Conservation (phyloP, 2,888 invertebrate genomes). For the Ophion ventricosus region DNA sequence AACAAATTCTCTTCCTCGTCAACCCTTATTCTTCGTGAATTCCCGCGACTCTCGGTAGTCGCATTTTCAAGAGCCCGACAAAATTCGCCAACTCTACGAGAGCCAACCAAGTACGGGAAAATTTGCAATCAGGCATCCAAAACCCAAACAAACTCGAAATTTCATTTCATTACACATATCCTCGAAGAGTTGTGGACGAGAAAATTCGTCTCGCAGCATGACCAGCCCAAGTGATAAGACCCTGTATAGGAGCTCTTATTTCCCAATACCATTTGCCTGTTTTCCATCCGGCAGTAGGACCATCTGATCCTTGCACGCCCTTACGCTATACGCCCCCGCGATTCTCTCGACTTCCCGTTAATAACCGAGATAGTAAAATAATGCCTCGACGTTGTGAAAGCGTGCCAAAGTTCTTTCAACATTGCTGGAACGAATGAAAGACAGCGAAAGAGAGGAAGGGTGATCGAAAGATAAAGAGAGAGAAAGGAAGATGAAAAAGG, state of each 20-base stretch:
- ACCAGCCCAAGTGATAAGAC: no score
- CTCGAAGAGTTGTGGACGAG: not conserved
- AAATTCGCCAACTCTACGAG: no score
- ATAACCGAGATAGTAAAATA: slow-evolving; percentile 72
- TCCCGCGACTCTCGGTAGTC: not conserved
- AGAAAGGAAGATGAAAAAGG: slow-evolving; percentile 45
- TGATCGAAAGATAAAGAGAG: slow-evolving; percentile 58
- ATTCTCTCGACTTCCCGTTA: slow-evolving; percentile 72
- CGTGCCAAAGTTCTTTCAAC: slow-evolving; percentile 63
- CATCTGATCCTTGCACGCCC: slow-evolving; percentile 2
- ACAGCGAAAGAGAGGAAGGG: slow-evolving; percentile 45
- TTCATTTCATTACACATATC: not conserved
- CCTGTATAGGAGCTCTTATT: not conserved
- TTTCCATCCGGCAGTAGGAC: not conserved
- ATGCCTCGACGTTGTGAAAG: slow-evolving; percentile 62
- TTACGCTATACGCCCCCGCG: slow-evolving; percentile 65
- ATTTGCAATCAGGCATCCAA: not conserved
- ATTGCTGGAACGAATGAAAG: slow-evolving; percentile 49
- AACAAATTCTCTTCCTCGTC: slow-evolving; percentile 34
- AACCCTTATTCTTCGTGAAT: slow-evolving; percentile 8
- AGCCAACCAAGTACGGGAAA: not conserved
- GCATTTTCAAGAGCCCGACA: no score
- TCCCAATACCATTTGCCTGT: slow-evolving; percentile 8
- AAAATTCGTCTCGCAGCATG: not conserved
- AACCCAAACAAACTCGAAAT: not conserved